These are phyloP conservation scores for Exephanes ischioxanthus DNA, from an alignment of 2,888 invertebrate genomes.

Conservation along the genomic window DNA sequence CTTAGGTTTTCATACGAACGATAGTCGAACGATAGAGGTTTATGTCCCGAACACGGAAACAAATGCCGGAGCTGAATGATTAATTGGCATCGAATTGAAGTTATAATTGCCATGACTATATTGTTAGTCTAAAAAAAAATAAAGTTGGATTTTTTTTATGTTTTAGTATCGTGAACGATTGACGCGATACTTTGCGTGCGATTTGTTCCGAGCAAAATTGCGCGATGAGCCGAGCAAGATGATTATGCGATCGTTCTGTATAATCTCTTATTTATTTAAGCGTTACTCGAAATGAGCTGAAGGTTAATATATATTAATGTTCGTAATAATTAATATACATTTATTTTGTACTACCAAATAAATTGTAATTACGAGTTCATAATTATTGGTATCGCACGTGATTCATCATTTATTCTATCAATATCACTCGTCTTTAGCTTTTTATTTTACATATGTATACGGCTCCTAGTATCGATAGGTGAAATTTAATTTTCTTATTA, in stretches of 20 bases:
- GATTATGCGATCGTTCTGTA: neutral
- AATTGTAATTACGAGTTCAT: slow-evolving; percentile 59
- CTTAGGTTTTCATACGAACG: neutral
- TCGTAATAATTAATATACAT: slow-evolving; percentile 74
- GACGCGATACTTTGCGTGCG: neutral
- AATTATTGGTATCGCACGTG: slow-evolving; percentile 36
- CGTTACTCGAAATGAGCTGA: slow-evolving; percentile 33
- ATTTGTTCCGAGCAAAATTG: neutral
- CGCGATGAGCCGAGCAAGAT: neutral
- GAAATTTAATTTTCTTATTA: neutral
- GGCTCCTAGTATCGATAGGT: neutral
- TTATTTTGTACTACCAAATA: slow-evolving; percentile 79
- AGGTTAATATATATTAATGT: slow-evolving; percentile 67
- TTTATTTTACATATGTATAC: neutral
- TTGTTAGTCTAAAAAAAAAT: neutral
- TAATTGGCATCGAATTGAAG: neutral
- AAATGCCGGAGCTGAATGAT: neutral
- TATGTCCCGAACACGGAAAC: neutral
- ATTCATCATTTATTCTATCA: neutral
- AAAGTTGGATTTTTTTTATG: neutral
- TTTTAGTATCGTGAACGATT: neutral
- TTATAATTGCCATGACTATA: neutral
- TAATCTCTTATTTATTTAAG: slow-evolving; percentile 35
- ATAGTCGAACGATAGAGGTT: neutral
- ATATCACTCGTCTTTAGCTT: neutral